Evolutionary conservation across 2,888 invertebrate genomes (phyloP), one percentile per base, ranked within the genome.

Genomic region (Trichogramma evanescens): DNA sequence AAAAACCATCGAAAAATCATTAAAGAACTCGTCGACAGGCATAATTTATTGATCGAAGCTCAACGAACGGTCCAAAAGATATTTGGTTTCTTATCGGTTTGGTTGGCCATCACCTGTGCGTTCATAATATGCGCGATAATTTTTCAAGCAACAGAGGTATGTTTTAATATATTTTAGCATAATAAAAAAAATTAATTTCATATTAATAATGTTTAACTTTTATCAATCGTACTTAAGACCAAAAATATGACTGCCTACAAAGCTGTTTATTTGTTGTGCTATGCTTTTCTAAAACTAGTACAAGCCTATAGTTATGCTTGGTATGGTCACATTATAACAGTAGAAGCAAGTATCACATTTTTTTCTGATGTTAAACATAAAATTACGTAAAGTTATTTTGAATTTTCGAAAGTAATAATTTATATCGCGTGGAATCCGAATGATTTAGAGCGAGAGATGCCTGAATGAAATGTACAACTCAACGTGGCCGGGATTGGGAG

Each of bases 281-380:
- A 62, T 26, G 45, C 49, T 7, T 49, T 56, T 7, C 6, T 64
- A 26, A 71, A 71, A 53, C 41, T 70, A 1, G 41, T 64, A 26
- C 71, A 70, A 61, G 66, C 70, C 5, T 71, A 66, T 7, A 55
- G 66, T 40, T 71, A 70, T 6, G 62, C 68, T 39, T 70, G 68
- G 70, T 66, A 62, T 43, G 70, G 70, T 42, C 57, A 58, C 41
- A 41, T 66, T 9, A 59, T 71, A 43, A 60, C 61, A 3, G 42
- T 56, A 1, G 67, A 70, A 57, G 70, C 70, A 44, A 60, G 52
- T 64, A 50, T 41, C 39, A 13, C 26, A 26, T 2, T 26, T 26
- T 26, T 26, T 26, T 26, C 26, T 26, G 26, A 26, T 26, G 26
- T 26, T 26, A 26, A 26, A 26, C 26, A 26, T 26, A 26, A 26